Conservation (phyloP, 2,113 vertebrate genomes). For the Podarcis raffonei region DNA sequence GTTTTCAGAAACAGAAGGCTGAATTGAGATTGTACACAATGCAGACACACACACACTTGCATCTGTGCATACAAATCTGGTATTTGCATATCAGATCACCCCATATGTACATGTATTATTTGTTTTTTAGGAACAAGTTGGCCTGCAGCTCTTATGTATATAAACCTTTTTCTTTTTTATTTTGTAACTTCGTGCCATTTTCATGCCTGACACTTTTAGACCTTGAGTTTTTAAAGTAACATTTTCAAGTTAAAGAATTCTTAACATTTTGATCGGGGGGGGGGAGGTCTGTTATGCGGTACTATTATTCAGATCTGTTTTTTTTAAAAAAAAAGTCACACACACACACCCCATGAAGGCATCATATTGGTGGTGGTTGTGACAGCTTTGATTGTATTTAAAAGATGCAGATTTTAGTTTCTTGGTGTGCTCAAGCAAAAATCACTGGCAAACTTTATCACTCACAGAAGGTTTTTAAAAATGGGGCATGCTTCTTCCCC, state of each 20-base stretch:
- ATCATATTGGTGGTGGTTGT: neutral
- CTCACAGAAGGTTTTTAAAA: neutral
- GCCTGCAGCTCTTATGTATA: slow-evolving; percentile 14
- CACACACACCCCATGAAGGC: too few species aligned
- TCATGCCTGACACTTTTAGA: slow-evolving; percentile 9
- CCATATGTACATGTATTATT: slow-evolving; percentile 16
- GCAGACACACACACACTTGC: neutral
- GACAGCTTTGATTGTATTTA: slow-evolving; percentile 11
- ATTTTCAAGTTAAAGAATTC: slow-evolving; percentile 54
- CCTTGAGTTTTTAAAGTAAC: slow-evolving; percentile 7
- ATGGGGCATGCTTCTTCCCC: neutral
- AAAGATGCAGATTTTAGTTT: neutral
- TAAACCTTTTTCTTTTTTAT: neutral
- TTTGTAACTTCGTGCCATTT: neutral
- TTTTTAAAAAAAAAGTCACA: neutral
- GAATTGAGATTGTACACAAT: slow-evolving; percentile 14
- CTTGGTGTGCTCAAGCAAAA: neutral
- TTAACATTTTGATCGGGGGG: slow-evolving; percentile 40
- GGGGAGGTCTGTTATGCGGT: neutral
- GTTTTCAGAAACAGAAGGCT: slow-evolving; percentile 25
- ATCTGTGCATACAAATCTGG: slow-evolving; percentile 53
- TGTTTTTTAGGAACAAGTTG: slow-evolving; percentile 24
- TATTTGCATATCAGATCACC: slow-evolving; percentile 48
- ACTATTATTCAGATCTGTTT: neutral
- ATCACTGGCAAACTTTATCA: neutral